phyloP scores from a whole-genome alignment of 1,140 invertebrate genomes.

The Drusus annulatus region DNA sequence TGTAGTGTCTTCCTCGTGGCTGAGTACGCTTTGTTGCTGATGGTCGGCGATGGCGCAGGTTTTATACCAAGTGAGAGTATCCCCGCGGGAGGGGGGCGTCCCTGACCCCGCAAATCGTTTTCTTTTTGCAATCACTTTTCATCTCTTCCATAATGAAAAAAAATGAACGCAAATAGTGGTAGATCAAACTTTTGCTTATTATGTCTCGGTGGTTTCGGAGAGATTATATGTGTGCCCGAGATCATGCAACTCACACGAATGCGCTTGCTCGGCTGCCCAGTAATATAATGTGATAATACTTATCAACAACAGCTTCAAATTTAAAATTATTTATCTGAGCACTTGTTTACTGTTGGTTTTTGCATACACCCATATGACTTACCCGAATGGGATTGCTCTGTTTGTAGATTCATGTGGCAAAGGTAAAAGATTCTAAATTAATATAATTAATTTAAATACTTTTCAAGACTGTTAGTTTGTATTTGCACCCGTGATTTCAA shows the following conservation, averaged over 20 bases:
- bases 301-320: too few relatives aligned
- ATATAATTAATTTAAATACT: too few relatives aligned
- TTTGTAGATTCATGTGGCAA: too few relatives aligned
- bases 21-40: conserved; percentile 25
- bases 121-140: conserved; percentile 51
- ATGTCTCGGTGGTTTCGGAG: not conserved
- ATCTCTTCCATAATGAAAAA: conserved; percentile 39
- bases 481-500: too few relatives aligned
- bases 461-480: too few relatives aligned
- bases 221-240: not conserved
- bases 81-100: conserved; percentile 15
- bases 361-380: too few relatives aligned
- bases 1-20: conserved; percentile 11
- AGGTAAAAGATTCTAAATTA: too few relatives aligned
- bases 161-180: conserved; percentile 42
- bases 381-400: too few relatives aligned
- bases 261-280: not conserved
- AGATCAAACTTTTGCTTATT: conserved; percentile 33
- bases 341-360: too few relatives aligned
- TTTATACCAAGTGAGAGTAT: conserved; percentile 41
- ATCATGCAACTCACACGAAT: conserved; percentile 4
- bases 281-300: too few relatives aligned
- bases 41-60: conserved; percentile 3
- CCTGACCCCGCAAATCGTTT: conserved; percentile 48
- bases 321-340: too few relatives aligned